Evolutionary conservation across 2,888 invertebrate genomes (phyloP), one percentile per base, ranked within the genome.

Genomic region (Nymphalis urticae): DNA sequence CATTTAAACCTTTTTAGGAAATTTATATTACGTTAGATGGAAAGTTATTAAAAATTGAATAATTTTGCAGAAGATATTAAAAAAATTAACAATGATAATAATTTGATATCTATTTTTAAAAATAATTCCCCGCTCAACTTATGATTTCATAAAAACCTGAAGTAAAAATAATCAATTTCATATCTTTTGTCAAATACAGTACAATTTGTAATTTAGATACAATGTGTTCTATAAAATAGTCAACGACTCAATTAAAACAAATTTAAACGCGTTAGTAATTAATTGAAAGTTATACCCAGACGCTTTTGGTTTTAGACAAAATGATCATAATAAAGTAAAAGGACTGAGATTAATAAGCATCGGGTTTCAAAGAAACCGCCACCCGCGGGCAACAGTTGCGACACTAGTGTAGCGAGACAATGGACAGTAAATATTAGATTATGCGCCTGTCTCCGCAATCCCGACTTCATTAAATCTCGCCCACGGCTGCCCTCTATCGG

Each of bases 391-490:
- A 54, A 61, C 70, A 65, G 70, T 75, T 76, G 75, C 75, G 72
- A 75, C 75, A 75, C 73, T 62, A 68, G 71, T 71, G 71, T 69
- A 56, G 68, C 68, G 65, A 77, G 78, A 85, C 85, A 87, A 85
- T 84, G 77, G 81, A 73, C 79, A 80, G 82, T 84, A 84, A 85
- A 85, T 83, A 83, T 77, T 75, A 77, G 77, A 79, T 78, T 82
- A 82, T 81, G 81, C 81, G 77, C 73, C 79, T 81, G 82, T 82
- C 82, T 79, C 78, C 78, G 77, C 75, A 73, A 75, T 74, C 74
- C 79, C 78, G 77, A 79, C 79, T 83, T 85, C 85, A 83, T 86
- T 87, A 86, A 78, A 80, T 79, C 74, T 77, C 86, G 85, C 86
- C 86, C 85, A 86, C 86, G 78, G 76, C 73, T 75, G 74, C 75